phyloP scores from a whole-genome alignment of 2,888 invertebrate species.

The Drosophila demipolita region DNA sequence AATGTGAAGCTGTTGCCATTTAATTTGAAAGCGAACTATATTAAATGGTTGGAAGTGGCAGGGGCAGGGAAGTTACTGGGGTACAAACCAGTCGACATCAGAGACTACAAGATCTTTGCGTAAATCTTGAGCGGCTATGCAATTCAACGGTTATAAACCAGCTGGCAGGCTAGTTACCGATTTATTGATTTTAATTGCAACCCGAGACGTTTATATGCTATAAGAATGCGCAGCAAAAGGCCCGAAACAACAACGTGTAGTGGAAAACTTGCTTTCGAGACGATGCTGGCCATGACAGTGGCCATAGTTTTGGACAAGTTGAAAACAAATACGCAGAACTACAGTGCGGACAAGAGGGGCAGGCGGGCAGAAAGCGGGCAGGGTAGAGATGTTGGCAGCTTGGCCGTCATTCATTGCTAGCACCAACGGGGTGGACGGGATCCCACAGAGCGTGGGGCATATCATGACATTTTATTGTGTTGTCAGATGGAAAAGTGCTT shows the following conservation, averaged over 20 bases:
- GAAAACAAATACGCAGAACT: slow-evolving; percentile 58
- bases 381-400: background rate
- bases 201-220: slow-evolving; percentile 82
- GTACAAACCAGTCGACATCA: slow-evolving; percentile 31
- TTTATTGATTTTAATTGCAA: slow-evolving; percentile 84
- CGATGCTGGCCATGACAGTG: slow-evolving; percentile 52
- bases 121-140: slow-evolving; percentile 55
- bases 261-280: slow-evolving; percentile 24
- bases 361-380: background rate
- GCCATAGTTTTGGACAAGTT: slow-evolving; percentile 70
- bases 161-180: slow-evolving; percentile 79
- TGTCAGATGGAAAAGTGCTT: slow-evolving; percentile 84
- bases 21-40: slow-evolving; percentile 52
- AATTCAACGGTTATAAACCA: slow-evolving; percentile 73
- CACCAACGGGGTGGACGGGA: slow-evolving; percentile 34
- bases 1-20: slow-evolving; percentile 62
- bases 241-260: slow-evolving; percentile 51
- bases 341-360: background rate
- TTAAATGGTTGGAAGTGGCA: slow-evolving; percentile 20
- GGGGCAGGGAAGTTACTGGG: background rate
- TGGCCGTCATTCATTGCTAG: slow-evolving; percentile 33
- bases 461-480: slow-evolving; percentile 85
- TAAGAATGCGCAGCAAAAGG: slow-evolving; percentile 72
- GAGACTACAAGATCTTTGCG: slow-evolving; percentile 20
- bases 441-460: slow-evolving; percentile 82